Percentiles rank a stretch among this genome's conserved stretches.
These are phyloP conservation scores for Holcopasites calliopsidis DNA, from an alignment of 1,140 invertebrate species.

Conservation along the genomic window DNA sequence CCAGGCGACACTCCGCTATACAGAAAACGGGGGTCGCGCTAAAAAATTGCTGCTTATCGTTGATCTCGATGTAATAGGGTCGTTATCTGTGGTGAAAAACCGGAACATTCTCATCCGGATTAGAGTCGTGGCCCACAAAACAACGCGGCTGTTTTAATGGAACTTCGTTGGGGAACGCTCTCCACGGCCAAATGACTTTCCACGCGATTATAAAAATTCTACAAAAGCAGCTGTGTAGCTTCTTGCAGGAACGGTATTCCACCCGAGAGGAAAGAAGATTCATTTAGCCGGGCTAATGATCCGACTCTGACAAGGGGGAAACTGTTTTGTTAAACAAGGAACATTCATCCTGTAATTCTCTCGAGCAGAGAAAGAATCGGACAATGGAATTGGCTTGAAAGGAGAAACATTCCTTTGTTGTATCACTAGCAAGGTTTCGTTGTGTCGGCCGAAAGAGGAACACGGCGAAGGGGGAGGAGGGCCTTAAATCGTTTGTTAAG, in stretches of 20 bases:
- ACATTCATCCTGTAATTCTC: neutral
- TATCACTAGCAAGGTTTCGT: no score
- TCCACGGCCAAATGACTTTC: neutral
- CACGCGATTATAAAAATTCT: neutral
- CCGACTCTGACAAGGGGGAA: neutral
- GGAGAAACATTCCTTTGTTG: no score
- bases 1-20: neutral
- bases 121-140: neutral
- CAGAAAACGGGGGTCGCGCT: neutral
- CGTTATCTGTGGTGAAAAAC: slow-evolving; percentile 11
- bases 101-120: neutral
- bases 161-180: neutral
- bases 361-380: neutral
- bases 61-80: slow-evolving; percentile 27
- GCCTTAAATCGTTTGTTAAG: no score
- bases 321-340: slow-evolving; percentile 6
- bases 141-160: slow-evolving; percentile 6
- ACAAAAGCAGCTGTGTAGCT: neutral
- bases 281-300: slow-evolving; percentile 27
- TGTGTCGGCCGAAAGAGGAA: neutral
- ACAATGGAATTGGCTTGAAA: neutral
- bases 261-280: slow-evolving; percentile 11
- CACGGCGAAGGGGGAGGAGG: neutral
- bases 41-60: neutral
- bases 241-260: neutral